Evolutionary conservation across 2,797 vertebrate species (phyloP), one percentile per base, ranked within the genome.

Genomic region (Manis pentadactyla): DNA sequence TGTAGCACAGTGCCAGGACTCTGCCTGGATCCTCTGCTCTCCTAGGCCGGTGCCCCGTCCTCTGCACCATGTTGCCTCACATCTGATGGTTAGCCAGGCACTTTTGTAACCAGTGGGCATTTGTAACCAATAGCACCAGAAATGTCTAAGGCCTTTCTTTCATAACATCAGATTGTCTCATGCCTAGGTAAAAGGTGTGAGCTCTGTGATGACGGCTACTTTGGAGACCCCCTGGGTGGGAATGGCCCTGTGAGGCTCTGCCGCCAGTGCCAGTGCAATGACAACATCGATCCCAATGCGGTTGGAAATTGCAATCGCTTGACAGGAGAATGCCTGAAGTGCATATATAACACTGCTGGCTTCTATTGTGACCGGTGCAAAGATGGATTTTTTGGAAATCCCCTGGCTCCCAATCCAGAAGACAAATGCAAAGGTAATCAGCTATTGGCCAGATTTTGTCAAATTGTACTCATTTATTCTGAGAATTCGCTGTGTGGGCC

Each of bases 141-240:
- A 61, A 31, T 78, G 27, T 75, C 55, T 5, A 3, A 55, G 81
- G 14, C 31, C 27, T 85, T 73, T 55, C 46, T 87, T 61, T 86
- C 66, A 2, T 74, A 90, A 51, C 78, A 4, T 0, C 0, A 4
- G 5, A 91, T 91, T 88, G 8, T 95, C 57, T 91, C 17, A 0
- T 5, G 46, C 10, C 0, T 98, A 99, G 99, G 99, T 37, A 99
- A 99, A 90, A 98, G 99, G 64, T 99, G 99, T 0, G 99, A 99
- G 98, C 99, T 99, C 68, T 99, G 99, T 57, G 99, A 99, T 0
- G 99, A 99, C 0, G 99, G 99, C 2, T 99, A 99, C 98, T 99
- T 99, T 0, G 99, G 99, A 4, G 99, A 99, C 97, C 99, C 99
- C 0, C 98, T 99, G 97, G 99, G 99, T 0, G 97, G 96, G 12